Evolutionary conservation across 2,113 vertebrate species (phyloP), one percentile per base, ranked within the genome.

Genomic region (Pteruthius melanotis): DNA sequence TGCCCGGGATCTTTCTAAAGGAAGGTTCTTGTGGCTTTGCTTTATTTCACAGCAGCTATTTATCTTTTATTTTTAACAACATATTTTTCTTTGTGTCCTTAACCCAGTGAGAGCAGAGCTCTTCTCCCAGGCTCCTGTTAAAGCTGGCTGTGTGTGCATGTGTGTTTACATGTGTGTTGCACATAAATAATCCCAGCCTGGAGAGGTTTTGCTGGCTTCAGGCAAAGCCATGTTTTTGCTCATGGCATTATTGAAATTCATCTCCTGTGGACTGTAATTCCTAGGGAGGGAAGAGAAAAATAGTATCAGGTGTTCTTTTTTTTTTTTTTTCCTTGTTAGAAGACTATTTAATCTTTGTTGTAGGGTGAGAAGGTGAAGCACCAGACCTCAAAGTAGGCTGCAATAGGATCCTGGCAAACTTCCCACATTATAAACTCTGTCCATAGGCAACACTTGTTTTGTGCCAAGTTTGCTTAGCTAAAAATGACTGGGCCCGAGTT

Each of bases 331-430:
- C 20, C 72, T 70, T 91, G 74, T 81, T 93, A 94, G 94, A 93
- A 93, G 53, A 47, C 60, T 33, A 49, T 89, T 95, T 95, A 91
- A 93, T 95, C 83, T 91, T 95, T 93, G 87, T 95, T 97, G 84
- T 79, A 91, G 93, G 94, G 76, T 95, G 85, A 97, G 93, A 96
- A 96, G 92, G 88, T 97, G 96, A 96, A 93, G 87, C 94, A 93
- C 85, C 89, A 81, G 85, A 97, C 87, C 91, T 95, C 84, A 90
- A 66, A 94, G 87, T 54, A 89, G 68, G 85, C 65, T 94, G 59
- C 90, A 97, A 82, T 66, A 94, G 83, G 78, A 96, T 96, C 87
- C 92, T 97, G 95, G 94, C 91, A 97, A 91, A 61, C 49, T 93
- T 69, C 82, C 76, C 80, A 71, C 8, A 0, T 75, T 96, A 90